phyloP scores from a whole-genome alignment of 2,113 vertebrate genomes.

The Tautogolabrus adspersus region DNA sequence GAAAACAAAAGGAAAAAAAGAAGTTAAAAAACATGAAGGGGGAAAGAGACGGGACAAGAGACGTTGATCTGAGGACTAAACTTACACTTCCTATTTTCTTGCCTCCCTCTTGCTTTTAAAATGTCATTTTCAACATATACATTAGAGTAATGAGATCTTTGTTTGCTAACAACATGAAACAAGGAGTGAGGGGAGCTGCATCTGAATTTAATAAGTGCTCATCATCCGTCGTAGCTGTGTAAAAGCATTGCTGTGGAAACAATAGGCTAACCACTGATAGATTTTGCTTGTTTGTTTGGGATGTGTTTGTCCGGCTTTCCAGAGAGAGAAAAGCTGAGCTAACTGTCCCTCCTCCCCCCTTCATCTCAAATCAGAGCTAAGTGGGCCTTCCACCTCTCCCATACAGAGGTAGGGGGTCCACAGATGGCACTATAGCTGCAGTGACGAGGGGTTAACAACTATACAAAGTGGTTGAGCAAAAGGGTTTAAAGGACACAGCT shows the following conservation, averaged over 20 bases:
- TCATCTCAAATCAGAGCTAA: slow-evolving; percentile 36
- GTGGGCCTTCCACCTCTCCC: slow-evolving; percentile 55
- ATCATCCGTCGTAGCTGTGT: slow-evolving; percentile 36
- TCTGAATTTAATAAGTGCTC: slow-evolving; percentile 74
- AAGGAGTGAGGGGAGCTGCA: slow-evolving; percentile 49
- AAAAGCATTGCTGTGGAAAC: slow-evolving; percentile 35
- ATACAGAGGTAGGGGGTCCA: slow-evolving; percentile 52
- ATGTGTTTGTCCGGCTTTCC: slow-evolving; percentile 9
- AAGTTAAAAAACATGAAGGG: slow-evolving; percentile 31
- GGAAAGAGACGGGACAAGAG: slow-evolving; percentile 86
- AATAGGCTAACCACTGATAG: slow-evolving; percentile 6
- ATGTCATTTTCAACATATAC: slow-evolving; percentile 47
- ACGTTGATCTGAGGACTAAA: slow-evolving; percentile 49
- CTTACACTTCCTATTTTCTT: slow-evolving; percentile 62
- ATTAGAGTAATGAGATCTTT: slow-evolving; percentile 57
- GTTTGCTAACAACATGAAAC: slow-evolving; percentile 32
- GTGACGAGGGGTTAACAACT: slow-evolving; percentile 56
- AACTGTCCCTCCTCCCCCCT: slow-evolving; percentile 42
- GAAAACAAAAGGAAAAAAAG: slow-evolving; percentile 79
- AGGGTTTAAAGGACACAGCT: slow-evolving; percentile 61
- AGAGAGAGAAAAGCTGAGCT: slow-evolving; percentile 45
- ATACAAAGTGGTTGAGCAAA: slow-evolving; percentile 70
- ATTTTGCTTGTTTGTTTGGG: slow-evolving; percentile 29
- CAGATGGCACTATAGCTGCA: slow-evolving; percentile 76
- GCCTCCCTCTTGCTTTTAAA: slow-evolving; percentile 76